These are phyloP conservation scores for Bellardia pandia DNA, from an alignment of 2,888 invertebrate genomes.

Conservation along the genomic window DNA sequence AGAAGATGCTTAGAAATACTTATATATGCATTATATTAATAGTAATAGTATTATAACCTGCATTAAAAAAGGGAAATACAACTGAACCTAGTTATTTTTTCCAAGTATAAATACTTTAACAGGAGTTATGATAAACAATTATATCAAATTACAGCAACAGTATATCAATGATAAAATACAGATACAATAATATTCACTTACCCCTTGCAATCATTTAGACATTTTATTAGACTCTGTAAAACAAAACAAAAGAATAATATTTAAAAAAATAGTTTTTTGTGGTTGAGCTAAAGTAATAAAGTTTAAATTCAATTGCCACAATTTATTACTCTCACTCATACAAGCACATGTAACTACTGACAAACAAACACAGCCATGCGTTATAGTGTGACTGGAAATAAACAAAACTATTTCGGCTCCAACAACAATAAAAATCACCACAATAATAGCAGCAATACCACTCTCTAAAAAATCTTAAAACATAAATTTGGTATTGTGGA, in stretches of 20 bases:
- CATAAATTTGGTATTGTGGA: constrained; percentile 58
- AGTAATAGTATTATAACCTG: too few relatives aligned
- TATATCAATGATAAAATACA: neutral
- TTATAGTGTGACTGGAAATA: neutral
- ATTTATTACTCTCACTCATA: neutral
- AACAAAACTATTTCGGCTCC: neutral
- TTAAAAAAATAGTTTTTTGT: neutral
- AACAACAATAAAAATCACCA: constrained; percentile 14
- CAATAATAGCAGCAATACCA: neutral
- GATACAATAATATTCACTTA: constrained; percentile 1
- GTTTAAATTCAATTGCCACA: constrained; percentile 3
- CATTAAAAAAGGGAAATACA: neutral
- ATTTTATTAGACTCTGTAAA: neutral
- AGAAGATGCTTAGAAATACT: neutral
- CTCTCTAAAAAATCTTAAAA: constrained; percentile 13
- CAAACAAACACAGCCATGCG: neutral
- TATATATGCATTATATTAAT: too few relatives aligned
- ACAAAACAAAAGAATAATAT: neutral
- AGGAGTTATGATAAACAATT: neutral
- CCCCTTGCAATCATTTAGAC: neutral
- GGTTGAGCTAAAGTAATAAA: constrained; percentile 25
- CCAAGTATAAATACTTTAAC: neutral
- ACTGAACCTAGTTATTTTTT: neutral
- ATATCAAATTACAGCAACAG: neutral
- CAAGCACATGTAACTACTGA: neutral